Conservation (phyloP, 2,113 vertebrate genomes). For the cattle (Bos taurus) region DNA sequence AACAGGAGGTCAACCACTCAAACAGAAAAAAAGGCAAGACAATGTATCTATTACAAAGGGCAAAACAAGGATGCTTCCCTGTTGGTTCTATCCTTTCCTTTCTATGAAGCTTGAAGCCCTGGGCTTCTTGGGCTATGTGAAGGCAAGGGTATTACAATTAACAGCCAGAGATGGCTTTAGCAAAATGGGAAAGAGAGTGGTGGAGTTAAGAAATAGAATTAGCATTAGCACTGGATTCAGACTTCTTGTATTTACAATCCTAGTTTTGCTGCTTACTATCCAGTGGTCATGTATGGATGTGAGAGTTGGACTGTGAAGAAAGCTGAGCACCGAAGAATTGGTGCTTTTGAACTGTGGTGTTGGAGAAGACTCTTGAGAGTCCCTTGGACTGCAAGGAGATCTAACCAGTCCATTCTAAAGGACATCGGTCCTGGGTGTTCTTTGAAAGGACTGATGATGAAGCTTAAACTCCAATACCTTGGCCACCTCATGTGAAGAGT, state of each 20-base stretch:
- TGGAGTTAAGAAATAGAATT: background rate
- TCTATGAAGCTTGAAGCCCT: background rate
- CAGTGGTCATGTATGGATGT: too few species aligned
- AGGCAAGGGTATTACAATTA: background rate
- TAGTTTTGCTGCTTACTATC: background rate
- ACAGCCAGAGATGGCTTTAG: background rate
- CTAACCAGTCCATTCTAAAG: too few species aligned
- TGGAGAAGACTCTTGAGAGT: too few species aligned
- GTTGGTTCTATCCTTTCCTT: background rate
- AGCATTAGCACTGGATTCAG: background rate
- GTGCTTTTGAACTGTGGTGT: too few species aligned
- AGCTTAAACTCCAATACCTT: too few species aligned
- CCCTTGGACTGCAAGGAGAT: too few species aligned
- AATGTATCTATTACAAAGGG: conserved; percentile 15
- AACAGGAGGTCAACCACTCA: conserved; percentile 16
- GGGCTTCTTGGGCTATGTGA: background rate
- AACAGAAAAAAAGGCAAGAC: conserved; percentile 32
- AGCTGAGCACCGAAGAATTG: rapidly evolving
- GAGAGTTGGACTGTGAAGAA: too few species aligned
- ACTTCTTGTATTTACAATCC: background rate
- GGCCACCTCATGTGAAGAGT: too few species aligned
- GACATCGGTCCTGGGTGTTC: too few species aligned
- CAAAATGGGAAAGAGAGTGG: background rate
- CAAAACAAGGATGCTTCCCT: conserved; percentile 30
- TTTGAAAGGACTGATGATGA: too few species aligned